phyloP scores from a whole-genome alignment of 2,888 invertebrate genomes.

The Macrosiphum euphorbiae region DNA sequence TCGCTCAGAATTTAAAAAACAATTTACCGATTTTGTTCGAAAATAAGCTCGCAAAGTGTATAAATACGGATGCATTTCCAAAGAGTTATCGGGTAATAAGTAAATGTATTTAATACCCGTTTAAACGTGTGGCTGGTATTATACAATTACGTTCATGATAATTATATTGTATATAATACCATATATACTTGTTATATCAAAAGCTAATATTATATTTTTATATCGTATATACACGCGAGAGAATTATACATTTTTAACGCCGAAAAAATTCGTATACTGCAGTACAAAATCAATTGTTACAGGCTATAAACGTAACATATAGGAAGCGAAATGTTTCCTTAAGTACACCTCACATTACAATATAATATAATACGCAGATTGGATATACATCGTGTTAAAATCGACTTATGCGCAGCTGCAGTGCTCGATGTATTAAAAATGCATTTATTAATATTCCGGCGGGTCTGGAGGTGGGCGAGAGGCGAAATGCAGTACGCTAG shows the following conservation, averaged over 20 bases:
- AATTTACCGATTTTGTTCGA: background rate
- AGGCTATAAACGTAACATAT: background rate
- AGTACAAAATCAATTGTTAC: background rate
- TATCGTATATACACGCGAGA: background rate
- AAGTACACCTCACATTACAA: background rate
- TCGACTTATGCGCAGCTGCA: conserved; percentile 1
- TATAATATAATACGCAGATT: background rate
- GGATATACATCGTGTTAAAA: conserved; percentile 42
- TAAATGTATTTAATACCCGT: background rate
- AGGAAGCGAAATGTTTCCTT: background rate
- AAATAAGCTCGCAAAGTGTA: background rate
- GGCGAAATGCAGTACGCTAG: background rate
- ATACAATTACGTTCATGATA: background rate
- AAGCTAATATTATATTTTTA: too few relatives aligned
- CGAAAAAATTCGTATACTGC: background rate
- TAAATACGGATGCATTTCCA: background rate
- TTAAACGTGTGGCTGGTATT: background rate
- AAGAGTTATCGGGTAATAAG: background rate
- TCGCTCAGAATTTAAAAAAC: background rate
- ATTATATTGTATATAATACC: background rate
- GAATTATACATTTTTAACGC: background rate
- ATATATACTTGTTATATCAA: background rate
- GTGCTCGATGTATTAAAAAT: background rate
- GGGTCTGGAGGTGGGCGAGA: background rate
- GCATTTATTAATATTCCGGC: conserved; percentile 47